Percentiles rank a stretch among this genome's conserved stretches.
These are phyloP conservation scores for Salvelinus namaycush DNA, from an alignment of 2,113 vertebrate species.

Conservation along the genomic window DNA sequence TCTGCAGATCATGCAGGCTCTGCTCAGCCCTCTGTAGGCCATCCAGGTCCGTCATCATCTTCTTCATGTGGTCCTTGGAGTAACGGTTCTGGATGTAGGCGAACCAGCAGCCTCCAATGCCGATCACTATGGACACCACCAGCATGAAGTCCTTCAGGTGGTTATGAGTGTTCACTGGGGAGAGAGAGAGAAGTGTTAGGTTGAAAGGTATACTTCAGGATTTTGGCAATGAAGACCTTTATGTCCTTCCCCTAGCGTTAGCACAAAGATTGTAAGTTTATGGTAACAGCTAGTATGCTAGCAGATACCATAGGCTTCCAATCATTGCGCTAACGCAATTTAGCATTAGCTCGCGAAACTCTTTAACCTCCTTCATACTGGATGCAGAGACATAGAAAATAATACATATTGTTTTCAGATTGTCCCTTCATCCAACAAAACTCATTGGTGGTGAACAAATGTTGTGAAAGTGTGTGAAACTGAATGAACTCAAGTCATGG, in stretches of 20 bases:
- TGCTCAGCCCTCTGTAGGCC: constrained; percentile 95
- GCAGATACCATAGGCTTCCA: too few relatives aligned
- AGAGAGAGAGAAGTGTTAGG: neutral
- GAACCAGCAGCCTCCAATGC: constrained; percentile 98
- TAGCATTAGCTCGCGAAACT: too few relatives aligned
- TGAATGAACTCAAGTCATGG: too few relatives aligned
- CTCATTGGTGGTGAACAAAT: too few relatives aligned
- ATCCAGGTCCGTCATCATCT: constrained; percentile 98
- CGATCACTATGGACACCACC: constrained; percentile 97
- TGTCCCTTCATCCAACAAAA: neutral
- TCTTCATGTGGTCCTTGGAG: constrained; percentile 99
- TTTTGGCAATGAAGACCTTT: too few relatives aligned
- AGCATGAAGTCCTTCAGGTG: constrained; percentile 99
- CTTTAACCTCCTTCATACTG: too few relatives aligned
- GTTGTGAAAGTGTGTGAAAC: too few relatives aligned
- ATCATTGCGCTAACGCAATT: too few relatives aligned
- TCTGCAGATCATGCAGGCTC: constrained; percentile 94
- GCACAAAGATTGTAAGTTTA: too few relatives aligned
- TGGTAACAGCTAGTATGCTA: too few relatives aligned
- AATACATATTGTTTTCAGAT: neutral
- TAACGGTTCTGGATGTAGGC: constrained; percentile 98
- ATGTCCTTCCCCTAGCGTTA: too few relatives aligned
- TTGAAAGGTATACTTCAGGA: neutral
- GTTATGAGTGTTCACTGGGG: constrained; percentile 90
- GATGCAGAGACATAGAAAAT: too few relatives aligned